These are phyloP conservation scores for Recurvirostra avosetta DNA, from an alignment of 2,113 vertebrate genomes.

Conservation along the genomic window DNA sequence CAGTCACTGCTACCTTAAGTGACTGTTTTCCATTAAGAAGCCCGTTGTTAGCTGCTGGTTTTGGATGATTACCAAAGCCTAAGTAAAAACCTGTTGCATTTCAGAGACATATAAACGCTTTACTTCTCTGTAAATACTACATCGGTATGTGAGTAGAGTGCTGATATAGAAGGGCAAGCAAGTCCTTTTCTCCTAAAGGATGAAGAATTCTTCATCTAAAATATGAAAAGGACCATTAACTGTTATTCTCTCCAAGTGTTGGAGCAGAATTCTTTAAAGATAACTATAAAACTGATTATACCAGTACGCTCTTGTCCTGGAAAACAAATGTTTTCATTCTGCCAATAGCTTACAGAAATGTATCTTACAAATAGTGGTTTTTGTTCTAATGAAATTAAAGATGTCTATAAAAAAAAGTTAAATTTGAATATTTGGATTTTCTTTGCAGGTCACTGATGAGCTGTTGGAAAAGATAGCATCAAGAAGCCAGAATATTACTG, in stretches of 20 bases:
- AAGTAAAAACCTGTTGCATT: neutral
- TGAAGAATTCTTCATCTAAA: neutral
- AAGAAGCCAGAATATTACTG: conserved; percentile 93
- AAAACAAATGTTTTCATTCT: neutral
- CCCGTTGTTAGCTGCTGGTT: neutral
- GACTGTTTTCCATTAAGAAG: neutral
- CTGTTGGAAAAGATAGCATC: conserved; percentile 93
- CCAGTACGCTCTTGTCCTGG: neutral
- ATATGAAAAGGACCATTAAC: neutral
- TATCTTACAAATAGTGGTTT: neutral
- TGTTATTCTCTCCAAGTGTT: neutral
- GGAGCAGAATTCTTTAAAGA: neutral
- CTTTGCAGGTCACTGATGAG: conserved; percentile 89
- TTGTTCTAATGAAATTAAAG: neutral
- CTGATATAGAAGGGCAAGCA: neutral
- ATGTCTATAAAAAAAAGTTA: neutral
- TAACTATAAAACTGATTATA: neutral
- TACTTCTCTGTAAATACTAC: neutral
- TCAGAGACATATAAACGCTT: neutral
- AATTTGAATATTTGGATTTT: neutral
- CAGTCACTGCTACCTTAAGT: neutral
- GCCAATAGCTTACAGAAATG: neutral
- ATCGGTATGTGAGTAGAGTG: neutral
- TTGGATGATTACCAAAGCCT: neutral
- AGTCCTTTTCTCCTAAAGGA: neutral